Evolutionary conservation across 2,113 vertebrate species (phyloP), one percentile per base, ranked within the genome.

Genomic region (Haemorhous mexicanus): DNA sequence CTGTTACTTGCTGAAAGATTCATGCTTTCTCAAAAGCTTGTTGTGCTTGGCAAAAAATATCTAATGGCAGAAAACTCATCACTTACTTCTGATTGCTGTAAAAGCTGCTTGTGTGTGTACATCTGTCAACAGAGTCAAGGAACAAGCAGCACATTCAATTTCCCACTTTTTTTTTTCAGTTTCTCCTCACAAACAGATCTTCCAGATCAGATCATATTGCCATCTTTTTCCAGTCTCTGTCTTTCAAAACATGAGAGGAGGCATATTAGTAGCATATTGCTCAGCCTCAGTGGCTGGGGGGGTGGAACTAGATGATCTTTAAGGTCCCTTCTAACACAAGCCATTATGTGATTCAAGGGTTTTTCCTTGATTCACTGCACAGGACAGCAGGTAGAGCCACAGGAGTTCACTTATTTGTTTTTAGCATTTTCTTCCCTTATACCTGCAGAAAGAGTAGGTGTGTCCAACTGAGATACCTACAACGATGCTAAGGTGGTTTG

Each of bases 31-130:
- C 79, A 93, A 95, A 95, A 83, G 63, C 59, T 90, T 88, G 90
- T 92, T 96, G 92, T 93, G 56, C 83, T 95, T 96, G 96, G 95
- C 95, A 94, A 88, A 92, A 96, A 86, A 73, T n/a, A 80, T 28
- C 79, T 94, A 95, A 90, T 88, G 43, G 83, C 95, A 96, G 90
- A 94, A 95, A 97, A 90, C 90, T 97, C 94, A 92, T 95, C 94
- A 96, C 70, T 96, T 96, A 92, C 88, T 96, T 88, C 90, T 70
- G 85, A 92, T 94, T 90, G 90, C 90, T 95, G 72, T 88, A 95
- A 96, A 95, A 93, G 79, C 83, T 94, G 90, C 85, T 80, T 92
- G 90, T 94, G 82, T 94, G 82, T 73, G n/a, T 89, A 75, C 66
- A 87, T 96, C 82, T 90, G 72, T 84, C 85, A 80, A 92, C 90